These are phyloP conservation scores for Agonopterix alstromeriana DNA, from an alignment of 2,888 invertebrate genomes.

Conservation along the genomic window DNA sequence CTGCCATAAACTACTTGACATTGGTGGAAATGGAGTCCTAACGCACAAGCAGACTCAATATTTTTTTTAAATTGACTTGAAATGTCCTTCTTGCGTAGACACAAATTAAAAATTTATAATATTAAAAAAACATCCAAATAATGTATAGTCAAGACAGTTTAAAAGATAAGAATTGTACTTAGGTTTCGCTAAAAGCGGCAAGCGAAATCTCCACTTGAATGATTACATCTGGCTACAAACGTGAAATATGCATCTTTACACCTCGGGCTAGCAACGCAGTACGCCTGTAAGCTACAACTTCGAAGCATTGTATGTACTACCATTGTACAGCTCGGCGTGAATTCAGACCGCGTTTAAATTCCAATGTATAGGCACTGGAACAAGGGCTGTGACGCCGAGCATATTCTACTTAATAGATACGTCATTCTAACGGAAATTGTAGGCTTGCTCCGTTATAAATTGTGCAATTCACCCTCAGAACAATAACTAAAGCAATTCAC, in stretches of 20 bases:
- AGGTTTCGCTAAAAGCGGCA: neutral
- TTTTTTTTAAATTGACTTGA: no score
- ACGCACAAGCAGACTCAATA: no score
- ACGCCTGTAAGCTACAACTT: slow-evolving; percentile 16
- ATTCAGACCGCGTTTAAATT: slow-evolving; percentile 3
- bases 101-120: no score
- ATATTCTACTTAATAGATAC: neutral
- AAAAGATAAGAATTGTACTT: neutral
- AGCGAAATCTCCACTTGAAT: slow-evolving; percentile 14
- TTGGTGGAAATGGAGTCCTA: no score
- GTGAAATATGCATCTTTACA: slow-evolving; percentile 21
- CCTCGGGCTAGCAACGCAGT: slow-evolving; percentile 4
- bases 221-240: slow-evolving; percentile 16
- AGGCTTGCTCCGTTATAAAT: neutral
- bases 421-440: neutral
- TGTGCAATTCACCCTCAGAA: neutral
- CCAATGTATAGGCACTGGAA: slow-evolving; percentile 1
- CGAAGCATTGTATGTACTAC: slow-evolving; percentile 1
- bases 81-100: no score
- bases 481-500: neutral
- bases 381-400: neutral
- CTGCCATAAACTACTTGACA: no score
- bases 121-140: no score
- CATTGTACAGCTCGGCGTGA: neutral
- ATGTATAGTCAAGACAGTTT: no score